These are phyloP conservation scores for Gasterosteus nipponicus DNA, from an alignment of 2,113 vertebrate genomes.

Conservation along the genomic window DNA sequence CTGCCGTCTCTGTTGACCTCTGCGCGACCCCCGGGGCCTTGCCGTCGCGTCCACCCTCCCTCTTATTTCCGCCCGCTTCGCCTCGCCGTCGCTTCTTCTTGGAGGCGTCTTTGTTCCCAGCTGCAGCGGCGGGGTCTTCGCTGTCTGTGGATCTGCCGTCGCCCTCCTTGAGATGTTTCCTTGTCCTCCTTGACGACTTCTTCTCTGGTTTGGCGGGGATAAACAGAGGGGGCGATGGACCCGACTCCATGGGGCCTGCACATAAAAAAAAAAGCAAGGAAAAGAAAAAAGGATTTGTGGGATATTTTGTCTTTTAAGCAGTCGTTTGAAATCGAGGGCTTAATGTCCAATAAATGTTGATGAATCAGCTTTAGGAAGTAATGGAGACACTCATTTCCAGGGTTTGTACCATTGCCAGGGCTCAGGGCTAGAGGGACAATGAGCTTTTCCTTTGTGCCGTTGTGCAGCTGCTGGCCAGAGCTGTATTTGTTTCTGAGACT, in stretches of 20 bases:
- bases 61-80: constrained; percentile 34
- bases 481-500: constrained; percentile 71
- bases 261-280: constrained; percentile 24
- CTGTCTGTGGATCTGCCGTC: constrained; percentile 72
- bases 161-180: constrained; percentile 54
- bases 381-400: constrained; percentile 59
- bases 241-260: constrained; percentile 61
- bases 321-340: constrained; percentile 39
- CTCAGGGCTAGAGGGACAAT: constrained; percentile 55
- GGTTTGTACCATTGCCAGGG: constrained; percentile 67
- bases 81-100: constrained; percentile 63
- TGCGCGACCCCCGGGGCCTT: constrained; percentile 26
- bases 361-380: constrained; percentile 66
- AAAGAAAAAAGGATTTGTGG: constrained; percentile 18
- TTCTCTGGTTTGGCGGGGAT: constrained; percentile 73
- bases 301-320: constrained; percentile 42
- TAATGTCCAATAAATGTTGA: constrained; percentile 50
- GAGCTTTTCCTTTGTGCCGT: constrained; percentile 63
- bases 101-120: constrained; percentile 49
- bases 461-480: constrained; percentile 74
- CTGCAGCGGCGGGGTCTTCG: constrained; percentile 52
- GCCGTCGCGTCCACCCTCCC: constrained; percentile 28
- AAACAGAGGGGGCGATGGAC: constrained; percentile 79
- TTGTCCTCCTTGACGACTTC: constrained; percentile 49
- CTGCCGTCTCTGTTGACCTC: constrained; percentile 22